Conservation (phyloP, 2,888 invertebrate genomes). For the Lypha dubia region DNA sequence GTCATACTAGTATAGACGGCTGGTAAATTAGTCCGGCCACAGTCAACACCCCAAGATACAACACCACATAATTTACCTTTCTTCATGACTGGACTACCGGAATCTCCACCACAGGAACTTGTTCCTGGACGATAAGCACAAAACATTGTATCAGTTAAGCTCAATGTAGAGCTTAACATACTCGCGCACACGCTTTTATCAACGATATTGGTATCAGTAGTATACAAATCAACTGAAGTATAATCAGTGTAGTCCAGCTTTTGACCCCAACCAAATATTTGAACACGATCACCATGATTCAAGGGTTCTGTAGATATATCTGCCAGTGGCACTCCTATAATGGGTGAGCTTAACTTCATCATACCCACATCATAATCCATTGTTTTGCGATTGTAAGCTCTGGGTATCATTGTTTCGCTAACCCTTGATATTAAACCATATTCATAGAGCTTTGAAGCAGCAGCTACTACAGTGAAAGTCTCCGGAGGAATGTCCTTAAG, state of each 20-base stretch:
- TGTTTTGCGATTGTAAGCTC: not conserved
- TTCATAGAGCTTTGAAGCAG: not conserved
- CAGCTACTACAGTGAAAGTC: not conserved
- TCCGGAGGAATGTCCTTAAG: no score
- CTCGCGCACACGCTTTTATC: not conserved
- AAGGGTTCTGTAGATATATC: not conserved
- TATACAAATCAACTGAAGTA: not conserved
- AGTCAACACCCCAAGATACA: slow-evolving; percentile 84
- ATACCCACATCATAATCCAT: not conserved
- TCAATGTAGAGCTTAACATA: not conserved
- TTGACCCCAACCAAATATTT: slow-evolving; percentile 13
- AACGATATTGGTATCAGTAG: not conserved
- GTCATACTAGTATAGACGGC: slow-evolving; percentile 1
- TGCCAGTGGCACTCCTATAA: not conserved
- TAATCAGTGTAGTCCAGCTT: not conserved
- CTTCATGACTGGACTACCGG: slow-evolving; percentile 78
- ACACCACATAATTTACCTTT: slow-evolving; percentile 84
- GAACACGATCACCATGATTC: not conserved
- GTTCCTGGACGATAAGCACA: slow-evolving; percentile 74
- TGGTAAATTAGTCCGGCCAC: not conserved
- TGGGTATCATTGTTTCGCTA: not conserved
- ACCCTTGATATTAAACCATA: not conserved
- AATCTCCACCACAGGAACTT: slow-evolving; percentile 78
- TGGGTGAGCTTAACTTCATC: not conserved
- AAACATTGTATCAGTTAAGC: slow-evolving; percentile 71